These are phyloP conservation scores for Engystomops pustulosus DNA, from an alignment of 2,113 vertebrate species.

Conservation along the genomic window DNA sequence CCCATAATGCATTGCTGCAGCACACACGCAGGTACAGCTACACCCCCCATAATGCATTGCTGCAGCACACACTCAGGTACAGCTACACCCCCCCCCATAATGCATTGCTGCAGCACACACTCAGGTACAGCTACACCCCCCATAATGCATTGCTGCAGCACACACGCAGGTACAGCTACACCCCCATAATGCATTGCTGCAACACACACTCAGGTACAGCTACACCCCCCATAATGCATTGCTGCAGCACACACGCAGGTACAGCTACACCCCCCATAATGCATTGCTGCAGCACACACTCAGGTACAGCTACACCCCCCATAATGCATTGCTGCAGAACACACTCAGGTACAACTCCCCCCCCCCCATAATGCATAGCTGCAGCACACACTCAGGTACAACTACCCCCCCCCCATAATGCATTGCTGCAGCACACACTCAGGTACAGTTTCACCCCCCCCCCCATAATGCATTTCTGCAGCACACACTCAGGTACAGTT, in stretches of 20 bases:
- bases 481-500: conserved; percentile 75
- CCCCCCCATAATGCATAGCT: conserved; percentile 64
- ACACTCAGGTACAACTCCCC: conserved; percentile 72
- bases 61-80: conserved; percentile 81
- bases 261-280: neutral
- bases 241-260: conserved; percentile 83
- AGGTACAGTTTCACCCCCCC: conserved; percentile 69
- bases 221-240: conserved; percentile 3
- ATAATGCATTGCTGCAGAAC: conserved; percentile 73
- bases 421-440: conserved; percentile 76
- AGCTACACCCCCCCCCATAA: neutral
- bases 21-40: conserved; percentile 74
- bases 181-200: conserved; percentile 66
- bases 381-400: conserved; percentile 79
- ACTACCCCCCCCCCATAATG: neutral
- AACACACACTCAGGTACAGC: conserved; percentile 77
- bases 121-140: conserved; percentile 71
- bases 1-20: conserved; percentile 70
- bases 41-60: conserved; percentile 53
- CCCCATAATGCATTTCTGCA: conserved; percentile 71
- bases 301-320: conserved; percentile 69
- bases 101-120: conserved; percentile 74
- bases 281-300: conserved; percentile 75
- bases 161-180: conserved; percentile 72
- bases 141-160: conserved; percentile 73